Percentiles rank a stretch among this genome's conserved stretches.
Evolutionary conservation across 1,140 invertebrate genomes (phyloP).

Genomic region (Planococcus citri): DNA sequence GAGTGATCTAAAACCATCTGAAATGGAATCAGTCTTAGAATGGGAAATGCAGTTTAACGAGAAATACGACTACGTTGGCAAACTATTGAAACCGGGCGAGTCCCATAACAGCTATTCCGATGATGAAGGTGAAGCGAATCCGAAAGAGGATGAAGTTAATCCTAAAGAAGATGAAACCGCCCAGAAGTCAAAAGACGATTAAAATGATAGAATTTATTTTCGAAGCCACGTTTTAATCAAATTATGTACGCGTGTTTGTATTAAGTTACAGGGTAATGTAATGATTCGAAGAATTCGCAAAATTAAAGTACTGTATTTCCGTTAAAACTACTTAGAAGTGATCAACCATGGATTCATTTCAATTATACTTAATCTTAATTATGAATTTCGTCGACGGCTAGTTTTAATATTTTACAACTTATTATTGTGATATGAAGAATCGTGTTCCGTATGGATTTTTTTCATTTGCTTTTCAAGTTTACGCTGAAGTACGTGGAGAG

Average conservation of each 20-base stretch:
- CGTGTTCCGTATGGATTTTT: neutral
- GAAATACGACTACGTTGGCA: slow-evolving; percentile 87
- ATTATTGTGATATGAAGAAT: neutral
- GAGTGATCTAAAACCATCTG: slow-evolving; percentile 74
- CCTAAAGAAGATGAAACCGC: neutral
- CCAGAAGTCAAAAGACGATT: too few species aligned
- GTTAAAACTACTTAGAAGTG: neutral
- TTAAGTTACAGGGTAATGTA: too few species aligned
- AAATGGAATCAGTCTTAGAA: slow-evolving; percentile 79
- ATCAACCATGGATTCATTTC: neutral
- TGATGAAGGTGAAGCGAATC: slow-evolving; percentile 46
- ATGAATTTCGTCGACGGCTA: neutral
- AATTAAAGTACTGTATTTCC: neutral
- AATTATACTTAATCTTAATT: neutral
- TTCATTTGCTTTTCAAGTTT: neutral
- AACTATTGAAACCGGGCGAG: slow-evolving; percentile 81
- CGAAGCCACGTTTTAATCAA: neutral
- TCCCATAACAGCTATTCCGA: slow-evolving; percentile 83
- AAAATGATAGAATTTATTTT: too few species aligned
- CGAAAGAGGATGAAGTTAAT: neutral
- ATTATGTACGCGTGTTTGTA: neutral
- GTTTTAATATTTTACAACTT: neutral
- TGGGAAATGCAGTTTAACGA: slow-evolving; percentile 98
- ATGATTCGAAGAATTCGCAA: neutral
- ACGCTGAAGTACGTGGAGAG: neutral